Evolutionary conservation across 2,113 vertebrate genomes (phyloP).

Genomic region (Telmatochromis sp.): DNA sequence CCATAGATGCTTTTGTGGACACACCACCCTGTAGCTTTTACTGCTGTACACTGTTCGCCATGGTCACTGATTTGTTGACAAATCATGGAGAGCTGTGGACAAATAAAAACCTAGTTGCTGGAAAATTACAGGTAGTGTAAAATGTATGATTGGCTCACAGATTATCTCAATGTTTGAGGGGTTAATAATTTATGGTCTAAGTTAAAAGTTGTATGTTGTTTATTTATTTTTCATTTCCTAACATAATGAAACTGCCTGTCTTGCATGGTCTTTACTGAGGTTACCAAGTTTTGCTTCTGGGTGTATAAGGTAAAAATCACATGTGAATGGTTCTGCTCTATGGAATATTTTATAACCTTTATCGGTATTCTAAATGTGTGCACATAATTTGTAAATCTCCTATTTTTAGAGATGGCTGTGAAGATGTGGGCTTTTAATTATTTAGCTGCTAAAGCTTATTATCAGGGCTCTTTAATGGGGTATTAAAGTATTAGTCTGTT

Average conservation of each 20-base stretch:
- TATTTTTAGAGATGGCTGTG: slow-evolving; percentile 22
- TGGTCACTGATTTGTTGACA: slow-evolving; percentile 16
- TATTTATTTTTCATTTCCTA: slow-evolving; percentile 8
- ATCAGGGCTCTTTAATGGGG: slow-evolving; percentile 20
- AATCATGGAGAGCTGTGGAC: slow-evolving; percentile 5
- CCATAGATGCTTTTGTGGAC: background rate
- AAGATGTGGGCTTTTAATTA: slow-evolving; percentile 44
- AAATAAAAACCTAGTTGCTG: slow-evolving; percentile 15
- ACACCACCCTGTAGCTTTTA: slow-evolving; percentile 17
- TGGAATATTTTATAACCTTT: background rate
- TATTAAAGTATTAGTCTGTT: background rate
- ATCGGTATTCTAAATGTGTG: background rate
- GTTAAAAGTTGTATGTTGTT: background rate
- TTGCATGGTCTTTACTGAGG: background rate
- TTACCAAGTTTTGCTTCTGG: background rate
- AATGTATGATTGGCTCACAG: background rate
- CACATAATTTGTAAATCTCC: background rate
- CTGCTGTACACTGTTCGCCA: background rate
- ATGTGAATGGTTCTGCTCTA: background rate
- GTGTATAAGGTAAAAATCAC: background rate
- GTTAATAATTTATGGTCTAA: slow-evolving; percentile 9
- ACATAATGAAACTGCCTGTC: slow-evolving; percentile 14
- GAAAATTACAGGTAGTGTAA: slow-evolving; percentile 2
- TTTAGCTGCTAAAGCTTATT: slow-evolving; percentile 44
- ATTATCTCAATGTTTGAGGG: background rate